Evolutionary conservation across 2,113 vertebrate genomes (phyloP), one percentile per base, ranked within the genome.

Genomic region (Patagioenas fasciata): DNA sequence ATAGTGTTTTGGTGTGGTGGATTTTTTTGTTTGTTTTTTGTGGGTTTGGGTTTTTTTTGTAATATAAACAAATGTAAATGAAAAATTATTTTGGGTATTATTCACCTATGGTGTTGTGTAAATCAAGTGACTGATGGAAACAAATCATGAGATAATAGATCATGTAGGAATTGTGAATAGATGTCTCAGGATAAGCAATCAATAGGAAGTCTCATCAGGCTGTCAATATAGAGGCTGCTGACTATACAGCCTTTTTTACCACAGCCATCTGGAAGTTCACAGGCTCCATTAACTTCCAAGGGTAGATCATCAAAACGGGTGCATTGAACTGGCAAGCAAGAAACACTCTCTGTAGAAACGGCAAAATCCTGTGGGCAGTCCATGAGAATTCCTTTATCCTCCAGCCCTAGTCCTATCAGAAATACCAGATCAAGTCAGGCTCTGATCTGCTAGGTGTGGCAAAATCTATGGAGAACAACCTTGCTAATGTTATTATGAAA

Each of bases 241-340:
- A 81, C 73, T 94, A 40, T n/a, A 60, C 11, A 61, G 84, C 70
- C 66, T 38, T 36, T 73, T 89, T 74, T 95, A 85, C 36, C 58
- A 80, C 61, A 60, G 44, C 65, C 84, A 85, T 80, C 87, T 95
- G 79, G 78, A 97, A 89, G 80, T 65, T 93, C 89, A 82, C 81
- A 91, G 84, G 78, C 74, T 85, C 81, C 93, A 80, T 96, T 96
- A 94, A 91, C 71, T 95, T 96, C 67, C 54, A 88, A 93, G 62
- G 58, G 58, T 36, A 77, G 81, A 77, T 85, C 58, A 89, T 91
- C 93, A 70, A 83, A 93, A 95, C 58, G 94, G 74, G 58, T 94
- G 58, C 58, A 50, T n/a, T 85, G 18, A 74, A 57, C 54, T 58
- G 74, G 54, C 78, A 85, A 85, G 81, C 69, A 84, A 84, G 57